Percentiles rank a stretch among this genome's conserved stretches.
Conservation (phyloP, 2,113 vertebrate species). For the Argyrosomus japonicus region DNA sequence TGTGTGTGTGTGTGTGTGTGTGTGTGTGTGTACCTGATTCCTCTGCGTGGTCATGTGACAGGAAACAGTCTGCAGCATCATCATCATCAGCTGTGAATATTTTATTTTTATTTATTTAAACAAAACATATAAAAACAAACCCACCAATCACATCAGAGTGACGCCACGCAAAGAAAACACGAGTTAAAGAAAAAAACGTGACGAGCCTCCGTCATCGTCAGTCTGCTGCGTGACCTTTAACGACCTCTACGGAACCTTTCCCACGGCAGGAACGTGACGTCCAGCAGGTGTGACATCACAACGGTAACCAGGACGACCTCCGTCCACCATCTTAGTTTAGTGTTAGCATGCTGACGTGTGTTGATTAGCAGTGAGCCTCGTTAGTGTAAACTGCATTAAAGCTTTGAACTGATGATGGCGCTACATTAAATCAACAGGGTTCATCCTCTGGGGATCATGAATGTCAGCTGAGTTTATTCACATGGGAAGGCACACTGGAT, state of each 20-base stretch:
- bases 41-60: not conserved
- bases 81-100: not conserved
- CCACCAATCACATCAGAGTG: constrained; percentile 21
- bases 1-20: not conserved
- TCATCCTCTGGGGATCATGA: too few relatives aligned
- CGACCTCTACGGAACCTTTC: not conserved
- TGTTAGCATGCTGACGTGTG: too few relatives aligned
- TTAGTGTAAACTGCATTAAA: too few relatives aligned
- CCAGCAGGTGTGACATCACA: too few relatives aligned
- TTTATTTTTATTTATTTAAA: constrained; percentile 53
- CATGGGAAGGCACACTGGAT: too few relatives aligned
- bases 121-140: constrained; percentile 47
- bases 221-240: not conserved
- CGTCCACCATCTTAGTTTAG: too few relatives aligned
- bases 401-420: too few relatives aligned
- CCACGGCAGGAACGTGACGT: not conserved
- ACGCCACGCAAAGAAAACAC: not conserved
- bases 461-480: too few relatives aligned
- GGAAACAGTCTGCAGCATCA: not conserved
- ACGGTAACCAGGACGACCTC: too few relatives aligned
- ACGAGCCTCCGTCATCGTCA: not conserved
- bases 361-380: too few relatives aligned
- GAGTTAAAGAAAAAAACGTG: not conserved
- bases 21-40: not conserved
- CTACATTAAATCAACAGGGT: too few relatives aligned